A percentile compares a stretch with the other conserved stretches of the same genome.
Evolutionary conservation across 2,797 vertebrate species (phyloP).

Genomic region (Peromyscus attwateri): DNA sequence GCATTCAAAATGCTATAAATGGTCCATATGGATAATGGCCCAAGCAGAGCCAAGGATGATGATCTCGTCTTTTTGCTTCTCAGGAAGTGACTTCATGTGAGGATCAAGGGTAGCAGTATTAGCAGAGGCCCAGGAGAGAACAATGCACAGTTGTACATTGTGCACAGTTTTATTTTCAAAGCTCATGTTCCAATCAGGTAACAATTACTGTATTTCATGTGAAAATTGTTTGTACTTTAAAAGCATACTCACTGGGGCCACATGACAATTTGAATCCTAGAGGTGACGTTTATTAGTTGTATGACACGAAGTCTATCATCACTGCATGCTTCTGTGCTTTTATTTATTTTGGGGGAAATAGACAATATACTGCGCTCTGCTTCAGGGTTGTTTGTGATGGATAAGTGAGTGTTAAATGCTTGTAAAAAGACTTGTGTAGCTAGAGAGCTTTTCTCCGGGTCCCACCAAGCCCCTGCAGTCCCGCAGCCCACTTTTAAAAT

Average conservation of each 20-base stretch:
- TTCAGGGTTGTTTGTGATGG: background rate
- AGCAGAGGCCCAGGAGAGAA: background rate
- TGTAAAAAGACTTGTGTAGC: background rate
- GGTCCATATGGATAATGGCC: background rate
- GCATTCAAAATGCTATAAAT: background rate
- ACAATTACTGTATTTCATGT: background rate
- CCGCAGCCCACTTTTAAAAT: too few relatives aligned
- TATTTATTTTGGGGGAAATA: background rate
- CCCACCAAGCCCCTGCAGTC: too few relatives aligned
- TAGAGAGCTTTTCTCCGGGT: too few relatives aligned
- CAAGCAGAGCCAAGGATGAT: background rate
- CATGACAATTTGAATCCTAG: background rate
- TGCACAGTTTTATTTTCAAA: background rate
- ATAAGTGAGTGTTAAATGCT: background rate
- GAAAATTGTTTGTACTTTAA: background rate
- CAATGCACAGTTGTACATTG: background rate
- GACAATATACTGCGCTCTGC: background rate
- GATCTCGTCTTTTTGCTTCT: background rate
- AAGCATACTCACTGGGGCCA: too few relatives aligned
- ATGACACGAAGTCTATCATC: background rate
- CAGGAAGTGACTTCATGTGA: background rate
- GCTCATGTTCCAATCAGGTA: too few relatives aligned
- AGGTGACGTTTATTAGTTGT: background rate
- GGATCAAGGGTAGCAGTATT: too few relatives aligned
- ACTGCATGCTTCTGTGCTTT: too few relatives aligned